phyloP scores from a whole-genome alignment of 2,797 vertebrate genomes.

The Spheniscus humboldti region DNA sequence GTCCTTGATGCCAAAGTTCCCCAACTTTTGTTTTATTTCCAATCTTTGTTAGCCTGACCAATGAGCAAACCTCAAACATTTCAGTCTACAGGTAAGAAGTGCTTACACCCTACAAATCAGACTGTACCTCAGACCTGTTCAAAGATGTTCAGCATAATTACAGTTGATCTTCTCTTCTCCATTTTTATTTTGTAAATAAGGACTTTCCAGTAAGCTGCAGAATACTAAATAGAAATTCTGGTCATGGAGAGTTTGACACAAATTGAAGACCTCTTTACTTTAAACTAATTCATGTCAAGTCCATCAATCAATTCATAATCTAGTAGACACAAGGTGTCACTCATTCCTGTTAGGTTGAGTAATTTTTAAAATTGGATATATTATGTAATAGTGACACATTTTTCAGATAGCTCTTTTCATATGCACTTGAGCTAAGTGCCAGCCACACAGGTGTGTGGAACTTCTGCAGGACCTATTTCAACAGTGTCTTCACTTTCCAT shows the following conservation, averaged over 20 bases:
- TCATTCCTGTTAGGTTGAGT: neutral
- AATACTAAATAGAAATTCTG: neutral
- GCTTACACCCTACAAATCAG: neutral
- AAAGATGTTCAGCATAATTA: neutral
- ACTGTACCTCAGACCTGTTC: neutral
- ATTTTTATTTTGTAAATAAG: neutral
- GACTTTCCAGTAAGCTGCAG: neutral
- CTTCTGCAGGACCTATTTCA: neutral
- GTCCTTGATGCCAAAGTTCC: neutral
- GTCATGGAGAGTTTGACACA: neutral
- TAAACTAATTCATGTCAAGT: neutral
- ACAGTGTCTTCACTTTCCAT: neutral
- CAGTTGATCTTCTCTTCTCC: neutral
- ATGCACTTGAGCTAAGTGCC: neutral
- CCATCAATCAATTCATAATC: neutral
- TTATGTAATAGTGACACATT: neutral
- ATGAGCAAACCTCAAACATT: neutral
- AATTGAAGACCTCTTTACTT: neutral
- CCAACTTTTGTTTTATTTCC: neutral
- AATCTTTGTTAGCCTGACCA: neutral
- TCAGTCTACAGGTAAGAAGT: neutral
- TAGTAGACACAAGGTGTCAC: neutral
- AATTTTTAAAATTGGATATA: neutral
- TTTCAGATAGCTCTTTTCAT: neutral
- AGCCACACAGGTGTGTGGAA: neutral